Conservation (phyloP, 1,140 invertebrate species). For the Harpegnathos saltator region DNA sequence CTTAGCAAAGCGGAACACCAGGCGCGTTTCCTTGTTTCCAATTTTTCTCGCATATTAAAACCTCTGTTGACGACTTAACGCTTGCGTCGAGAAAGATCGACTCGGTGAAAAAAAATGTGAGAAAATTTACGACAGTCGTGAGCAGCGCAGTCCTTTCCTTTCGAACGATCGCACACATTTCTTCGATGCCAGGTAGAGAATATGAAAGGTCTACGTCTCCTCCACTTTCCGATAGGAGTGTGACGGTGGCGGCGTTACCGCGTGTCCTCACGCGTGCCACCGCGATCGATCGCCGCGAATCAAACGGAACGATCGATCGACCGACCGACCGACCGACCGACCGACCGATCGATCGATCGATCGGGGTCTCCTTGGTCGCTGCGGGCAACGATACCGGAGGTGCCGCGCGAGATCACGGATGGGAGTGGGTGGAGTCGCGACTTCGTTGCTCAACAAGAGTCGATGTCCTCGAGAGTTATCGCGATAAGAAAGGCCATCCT, state of each 20-base stretch:
- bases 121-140: too few relatives aligned
- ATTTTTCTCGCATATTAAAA: too few relatives aligned
- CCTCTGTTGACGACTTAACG: too few relatives aligned
- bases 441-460: slow-evolving; percentile 72
- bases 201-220: background rate
- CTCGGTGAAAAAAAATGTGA: too few relatives aligned
- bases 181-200: background rate
- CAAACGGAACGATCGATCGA: slow-evolving; percentile 39
- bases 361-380: slow-evolving; percentile 72
- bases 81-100: too few relatives aligned
- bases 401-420: slow-evolving; percentile 68
- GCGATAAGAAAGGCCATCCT: slow-evolving; percentile 85
- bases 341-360: slow-evolving; percentile 50
- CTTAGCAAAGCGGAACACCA: too few relatives aligned
- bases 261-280: slow-evolving; percentile 53
- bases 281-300: slow-evolving; percentile 63
- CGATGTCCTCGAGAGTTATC: slow-evolving; percentile 78
- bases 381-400: slow-evolving; percentile 72
- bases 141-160: too few relatives aligned
- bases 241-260: background rate
- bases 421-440: slow-evolving; percentile 75
- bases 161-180: background rate
- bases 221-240: background rate
- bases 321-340: slow-evolving; percentile 51
- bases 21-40: too few relatives aligned